Percentiles rank a stretch among this genome's conserved stretches.
Evolutionary conservation across 2,888 invertebrate genomes (phyloP).

Genomic region (Trachelus tabidus): DNA sequence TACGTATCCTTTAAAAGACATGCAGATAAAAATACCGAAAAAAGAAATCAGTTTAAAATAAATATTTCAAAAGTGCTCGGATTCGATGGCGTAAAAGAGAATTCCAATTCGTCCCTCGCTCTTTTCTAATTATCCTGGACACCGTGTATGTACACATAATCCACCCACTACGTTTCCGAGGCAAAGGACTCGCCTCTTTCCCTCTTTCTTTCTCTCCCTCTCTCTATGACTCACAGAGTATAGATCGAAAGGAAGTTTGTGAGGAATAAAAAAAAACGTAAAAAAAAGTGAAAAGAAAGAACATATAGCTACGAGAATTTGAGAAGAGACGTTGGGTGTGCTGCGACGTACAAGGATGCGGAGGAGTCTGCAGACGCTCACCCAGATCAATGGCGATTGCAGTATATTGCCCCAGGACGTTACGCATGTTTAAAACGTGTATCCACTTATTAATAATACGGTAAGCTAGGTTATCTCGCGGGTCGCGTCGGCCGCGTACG

Average conservation of each 20-base stretch:
- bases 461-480: background rate
- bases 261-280: background rate
- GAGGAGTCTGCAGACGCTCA: background rate
- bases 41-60: background rate
- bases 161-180: background rate
- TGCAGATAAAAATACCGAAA: background rate
- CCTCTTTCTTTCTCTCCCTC: conserved; percentile 15
- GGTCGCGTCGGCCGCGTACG: background rate
- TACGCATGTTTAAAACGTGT: background rate
- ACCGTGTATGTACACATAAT: background rate
- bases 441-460: background rate
- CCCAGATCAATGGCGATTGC: background rate
- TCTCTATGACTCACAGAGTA: conserved; percentile 21
- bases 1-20: background rate
- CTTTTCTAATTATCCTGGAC: conserved; percentile 5
- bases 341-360: background rate
- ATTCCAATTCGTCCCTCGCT: conserved; percentile 13
- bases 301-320: background rate
- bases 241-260: background rate
- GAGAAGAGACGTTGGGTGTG: background rate
- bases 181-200: conserved; percentile 8
- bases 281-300: background rate
- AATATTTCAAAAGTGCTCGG: background rate
- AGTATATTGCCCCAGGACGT: background rate
- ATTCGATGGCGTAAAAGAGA: background rate